Percentiles rank a stretch among this genome's conserved stretches.
These are phyloP conservation scores for Beris chalybata DNA, from an alignment of 2,888 invertebrate genomes.

Conservation along the genomic window DNA sequence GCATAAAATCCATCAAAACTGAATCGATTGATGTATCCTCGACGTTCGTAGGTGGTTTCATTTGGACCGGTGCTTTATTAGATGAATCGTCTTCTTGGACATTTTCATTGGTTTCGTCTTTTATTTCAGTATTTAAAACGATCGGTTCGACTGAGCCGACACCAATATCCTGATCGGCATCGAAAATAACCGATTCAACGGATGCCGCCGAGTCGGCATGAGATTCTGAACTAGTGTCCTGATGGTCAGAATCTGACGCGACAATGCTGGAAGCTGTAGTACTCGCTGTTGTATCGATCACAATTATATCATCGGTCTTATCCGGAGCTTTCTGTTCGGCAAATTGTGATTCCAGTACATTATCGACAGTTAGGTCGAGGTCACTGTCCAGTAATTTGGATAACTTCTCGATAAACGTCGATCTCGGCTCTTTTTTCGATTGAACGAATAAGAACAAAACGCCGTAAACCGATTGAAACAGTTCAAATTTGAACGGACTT, in stretches of 20 bases:
- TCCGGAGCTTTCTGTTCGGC: background rate
- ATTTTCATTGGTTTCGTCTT: constrained; percentile 10
- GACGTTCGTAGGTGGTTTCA: background rate
- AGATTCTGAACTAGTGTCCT: background rate
- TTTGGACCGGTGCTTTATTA: background rate
- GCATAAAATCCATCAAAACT: constrained; percentile 62
- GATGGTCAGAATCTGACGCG: no score
- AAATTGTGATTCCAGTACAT: background rate
- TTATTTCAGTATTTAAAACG: constrained; percentile 9
- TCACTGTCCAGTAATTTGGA: no score
- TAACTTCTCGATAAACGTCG: background rate
- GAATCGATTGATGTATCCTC: constrained; percentile 42
- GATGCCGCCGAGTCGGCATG: background rate
- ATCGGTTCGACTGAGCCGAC: constrained; percentile 34
- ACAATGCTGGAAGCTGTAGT: no score
- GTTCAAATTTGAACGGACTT: constrained; percentile 3
- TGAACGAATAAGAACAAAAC: background rate
- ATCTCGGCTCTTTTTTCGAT: background rate
- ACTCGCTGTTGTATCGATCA: background rate
- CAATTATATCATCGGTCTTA: constrained; percentile 13
- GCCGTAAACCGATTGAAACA: constrained; percentile 3
- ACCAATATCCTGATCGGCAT: constrained; percentile 15
- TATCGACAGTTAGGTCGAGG: background rate
- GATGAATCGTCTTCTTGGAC: constrained; percentile 37
- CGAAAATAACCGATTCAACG: background rate